Conservation (phyloP, 2,888 invertebrate species). For the Gasteruption jaculator region DNA sequence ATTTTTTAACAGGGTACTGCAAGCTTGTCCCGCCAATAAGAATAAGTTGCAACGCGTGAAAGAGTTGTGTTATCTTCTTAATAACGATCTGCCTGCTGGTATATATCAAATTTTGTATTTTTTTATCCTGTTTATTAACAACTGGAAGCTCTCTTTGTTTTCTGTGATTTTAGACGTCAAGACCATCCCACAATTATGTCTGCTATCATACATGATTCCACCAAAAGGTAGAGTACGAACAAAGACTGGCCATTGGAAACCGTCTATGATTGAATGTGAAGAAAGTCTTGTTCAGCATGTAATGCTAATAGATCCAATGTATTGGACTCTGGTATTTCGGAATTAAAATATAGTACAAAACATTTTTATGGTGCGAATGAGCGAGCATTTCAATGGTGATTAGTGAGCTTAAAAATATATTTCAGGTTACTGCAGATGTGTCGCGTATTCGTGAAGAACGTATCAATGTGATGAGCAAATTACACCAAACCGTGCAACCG, state of each 20-base stretch:
- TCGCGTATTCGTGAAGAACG: not conserved
- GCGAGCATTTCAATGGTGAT: not conserved
- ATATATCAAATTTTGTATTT: not conserved
- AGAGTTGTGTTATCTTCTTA: not conserved
- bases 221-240: constrained; percentile 12
- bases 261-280: constrained; percentile 12
- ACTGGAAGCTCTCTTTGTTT: no score
- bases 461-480: not conserved
- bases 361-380: no score
- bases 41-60: not conserved
- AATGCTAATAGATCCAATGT: constrained; percentile 1
- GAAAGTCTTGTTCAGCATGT: constrained; percentile 13
- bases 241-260: constrained; percentile 14
- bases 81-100: not conserved
- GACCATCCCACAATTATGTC: constrained; percentile 8
- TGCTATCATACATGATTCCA: constrained; percentile 10
- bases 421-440: constrained; percentile 8
- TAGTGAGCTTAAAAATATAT: not conserved
- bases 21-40: not conserved
- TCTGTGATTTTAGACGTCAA: no score
- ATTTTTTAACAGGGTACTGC: constrained; percentile 4
- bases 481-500: not conserved
- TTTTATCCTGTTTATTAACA: no score
- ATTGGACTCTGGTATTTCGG: not conserved
- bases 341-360: no score